These are phyloP conservation scores for Cacoxenus indagator DNA, from an alignment of 2,888 invertebrate genomes.

Conservation along the genomic window DNA sequence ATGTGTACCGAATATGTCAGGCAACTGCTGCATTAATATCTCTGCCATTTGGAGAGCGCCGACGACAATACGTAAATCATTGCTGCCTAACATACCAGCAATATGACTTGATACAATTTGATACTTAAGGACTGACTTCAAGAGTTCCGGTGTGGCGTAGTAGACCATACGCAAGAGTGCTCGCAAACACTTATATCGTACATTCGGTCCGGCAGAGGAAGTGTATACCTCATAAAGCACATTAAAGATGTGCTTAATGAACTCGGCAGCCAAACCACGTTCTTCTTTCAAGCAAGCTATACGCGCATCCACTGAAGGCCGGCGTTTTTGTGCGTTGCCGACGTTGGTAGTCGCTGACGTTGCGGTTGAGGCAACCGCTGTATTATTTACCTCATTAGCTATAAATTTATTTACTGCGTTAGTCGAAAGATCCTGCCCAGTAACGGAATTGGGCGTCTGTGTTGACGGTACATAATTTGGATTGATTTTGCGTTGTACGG, in stretches of 20 bases:
- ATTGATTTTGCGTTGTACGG: constrained; percentile 86
- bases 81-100: constrained; percentile 98
- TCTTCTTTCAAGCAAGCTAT: constrained; percentile 80
- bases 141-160: constrained; percentile 89
- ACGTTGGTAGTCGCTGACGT: constrained; percentile 21
- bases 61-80: constrained; percentile 95
- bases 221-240: constrained; percentile 98
- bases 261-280: constrained; percentile 78
- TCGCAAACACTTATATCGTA: constrained; percentile 95
- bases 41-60: constrained; percentile 97
- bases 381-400: constrained; percentile 37
- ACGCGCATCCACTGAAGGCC: constrained; percentile 74
- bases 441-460: constrained; percentile 27
- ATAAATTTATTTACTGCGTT: constrained; percentile 28
- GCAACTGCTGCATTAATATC: constrained; percentile 95
- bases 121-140: constrained; percentile 80
- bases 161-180: constrained; percentile 97
- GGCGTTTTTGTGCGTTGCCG: constrained; percentile 50
- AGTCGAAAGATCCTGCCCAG: constrained; percentile 61
- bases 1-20: constrained; percentile 94
- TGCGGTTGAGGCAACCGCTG: constrained; percentile 36
- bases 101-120: constrained; percentile 94
- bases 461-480: constrained; percentile 73
- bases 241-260: constrained; percentile 87
- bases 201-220: constrained; percentile 97